phyloP scores from a whole-genome alignment of 2,888 invertebrate genomes.

The Caenorhabditis wallacei region DNA sequence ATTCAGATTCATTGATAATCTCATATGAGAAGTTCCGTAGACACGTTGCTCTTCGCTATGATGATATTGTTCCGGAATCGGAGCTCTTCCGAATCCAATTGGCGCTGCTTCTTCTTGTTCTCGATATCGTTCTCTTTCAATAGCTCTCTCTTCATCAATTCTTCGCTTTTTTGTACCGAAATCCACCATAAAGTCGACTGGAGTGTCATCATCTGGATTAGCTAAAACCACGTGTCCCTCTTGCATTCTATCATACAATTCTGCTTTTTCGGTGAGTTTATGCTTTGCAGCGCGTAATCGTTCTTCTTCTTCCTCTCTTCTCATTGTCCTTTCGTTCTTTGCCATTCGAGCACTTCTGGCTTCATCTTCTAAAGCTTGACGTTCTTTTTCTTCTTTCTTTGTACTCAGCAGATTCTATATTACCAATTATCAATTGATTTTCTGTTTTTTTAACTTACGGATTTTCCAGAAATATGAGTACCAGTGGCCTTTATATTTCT shows the following conservation, averaged over 20 bases:
- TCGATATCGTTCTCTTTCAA: slow-evolving; percentile 37
- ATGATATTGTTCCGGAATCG: slow-evolving; percentile 74
- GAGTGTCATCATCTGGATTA: slow-evolving; percentile 71
- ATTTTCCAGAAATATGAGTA: slow-evolving; percentile 51
- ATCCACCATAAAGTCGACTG: slow-evolving; percentile 75
- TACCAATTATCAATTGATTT: neutral
- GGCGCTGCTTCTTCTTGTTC: slow-evolving; percentile 43
- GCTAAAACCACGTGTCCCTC: slow-evolving; percentile 68
- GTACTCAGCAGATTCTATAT: slow-evolving; percentile 60
- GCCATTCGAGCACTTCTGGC: slow-evolving; percentile 64
- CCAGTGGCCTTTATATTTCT: slow-evolving; percentile 9
- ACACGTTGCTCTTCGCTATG: slow-evolving; percentile 76
- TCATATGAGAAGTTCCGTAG: slow-evolving; percentile 78
- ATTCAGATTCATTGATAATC: slow-evolving; percentile 74
- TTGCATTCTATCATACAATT: slow-evolving; percentile 74
- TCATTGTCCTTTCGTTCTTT: slow-evolving; percentile 62
- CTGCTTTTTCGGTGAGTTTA: slow-evolving; percentile 72
- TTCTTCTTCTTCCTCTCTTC: slow-evolving; percentile 71
- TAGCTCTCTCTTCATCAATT: slow-evolving; percentile 60
- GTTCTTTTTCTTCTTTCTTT: slow-evolving; percentile 66
- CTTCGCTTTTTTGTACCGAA: slow-evolving; percentile 73
- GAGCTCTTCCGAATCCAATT: slow-evolving; percentile 50
- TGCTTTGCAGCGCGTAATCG: slow-evolving; percentile 18
- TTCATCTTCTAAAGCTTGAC: slow-evolving; percentile 43
- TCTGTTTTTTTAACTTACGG: slow-evolving; percentile 10